Evolutionary conservation across 2,888 invertebrate genomes (phyloP).

Genomic region (Alviniconcha strummeri): DNA sequence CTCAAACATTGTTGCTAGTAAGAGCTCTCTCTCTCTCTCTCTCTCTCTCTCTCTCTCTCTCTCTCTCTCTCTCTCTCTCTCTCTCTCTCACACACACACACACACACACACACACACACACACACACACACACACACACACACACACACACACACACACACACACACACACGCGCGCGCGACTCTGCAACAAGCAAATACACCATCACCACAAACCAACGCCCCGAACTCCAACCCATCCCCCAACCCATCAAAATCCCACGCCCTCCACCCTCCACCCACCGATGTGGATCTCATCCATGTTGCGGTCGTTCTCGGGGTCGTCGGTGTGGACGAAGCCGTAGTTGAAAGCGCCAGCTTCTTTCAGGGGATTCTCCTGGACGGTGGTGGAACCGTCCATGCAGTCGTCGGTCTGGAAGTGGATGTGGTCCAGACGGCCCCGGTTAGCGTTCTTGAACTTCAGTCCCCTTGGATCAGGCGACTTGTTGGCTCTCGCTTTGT

Average conservation of each 20-base stretch:
- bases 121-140: no score
- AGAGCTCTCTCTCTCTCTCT: no score
- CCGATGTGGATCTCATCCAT: constrained; percentile 36
- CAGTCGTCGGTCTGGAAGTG: constrained; percentile 23
- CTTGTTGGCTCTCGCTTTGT: constrained; percentile 47
- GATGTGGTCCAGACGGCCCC: constrained; percentile 1
- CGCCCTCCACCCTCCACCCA: neutral
- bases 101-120: no score
- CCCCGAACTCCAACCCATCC: no score
- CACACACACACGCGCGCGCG: no score
- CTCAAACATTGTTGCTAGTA: no score
- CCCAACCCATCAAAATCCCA: neutral
- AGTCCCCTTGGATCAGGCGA: constrained; percentile 55
- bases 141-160: no score
- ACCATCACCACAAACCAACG: no score
- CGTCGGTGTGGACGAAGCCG: constrained; percentile 33
- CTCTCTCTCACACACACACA: no score
- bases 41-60: no score
- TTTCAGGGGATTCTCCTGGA: constrained; percentile 41
- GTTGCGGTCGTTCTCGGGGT: constrained; percentile 30
- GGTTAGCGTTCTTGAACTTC: constrained; percentile 48
- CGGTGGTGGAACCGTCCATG: constrained; percentile 29
- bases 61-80: no score
- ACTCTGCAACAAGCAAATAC: no score
- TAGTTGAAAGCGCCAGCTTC: constrained; percentile 33